Evolutionary conservation across 2,888 invertebrate species (phyloP).

Genomic region (Tinea semifulvella): DNA sequence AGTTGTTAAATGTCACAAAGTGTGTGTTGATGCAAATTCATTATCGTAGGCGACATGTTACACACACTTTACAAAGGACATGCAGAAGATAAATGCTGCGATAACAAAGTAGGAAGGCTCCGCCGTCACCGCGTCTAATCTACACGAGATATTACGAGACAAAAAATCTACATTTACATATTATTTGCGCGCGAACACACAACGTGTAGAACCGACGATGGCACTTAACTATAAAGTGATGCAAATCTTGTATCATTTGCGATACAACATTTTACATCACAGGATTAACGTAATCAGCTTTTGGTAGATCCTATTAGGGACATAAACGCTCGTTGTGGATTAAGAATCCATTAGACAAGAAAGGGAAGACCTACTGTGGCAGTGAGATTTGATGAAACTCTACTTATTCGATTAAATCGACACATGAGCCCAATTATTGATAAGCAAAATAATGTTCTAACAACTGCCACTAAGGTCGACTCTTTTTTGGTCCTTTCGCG

Average conservation of each 20-base stretch:
- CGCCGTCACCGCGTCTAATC: slow-evolving; percentile 9
- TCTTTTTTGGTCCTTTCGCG: not conserved
- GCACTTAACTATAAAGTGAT: not conserved
- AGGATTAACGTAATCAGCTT: slow-evolving; percentile 13
- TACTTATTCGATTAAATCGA: slow-evolving; percentile 8
- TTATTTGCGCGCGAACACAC: not conserved
- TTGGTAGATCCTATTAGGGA: slow-evolving; percentile 12
- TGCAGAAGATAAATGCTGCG: not conserved
- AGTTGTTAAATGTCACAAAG: too few relatives aligned
- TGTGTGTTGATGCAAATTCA: too few relatives aligned
- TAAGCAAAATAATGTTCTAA: not conserved
- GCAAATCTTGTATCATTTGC: slow-evolving; percentile 8
- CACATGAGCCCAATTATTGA: slow-evolving; percentile 1
- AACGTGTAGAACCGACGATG: too few relatives aligned
- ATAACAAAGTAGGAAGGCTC: not conserved
- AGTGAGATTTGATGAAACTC: slow-evolving; percentile 6
- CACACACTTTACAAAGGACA: not conserved
- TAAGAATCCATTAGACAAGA: slow-evolving; percentile 11
- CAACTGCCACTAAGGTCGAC: not conserved
- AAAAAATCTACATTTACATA: slow-evolving; percentile 10
- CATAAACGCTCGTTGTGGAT: slow-evolving; percentile 11
- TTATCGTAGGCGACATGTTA: too few relatives aligned
- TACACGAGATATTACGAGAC: slow-evolving; percentile 6
- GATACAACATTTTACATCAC: slow-evolving; percentile 6
- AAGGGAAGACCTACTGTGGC: slow-evolving; percentile 3